Percentiles rank a stretch among this genome's conserved stretches.
These are phyloP conservation scores for Pollenia labialis DNA, from an alignment of 2,888 invertebrate genomes.

Conservation along the genomic window DNA sequence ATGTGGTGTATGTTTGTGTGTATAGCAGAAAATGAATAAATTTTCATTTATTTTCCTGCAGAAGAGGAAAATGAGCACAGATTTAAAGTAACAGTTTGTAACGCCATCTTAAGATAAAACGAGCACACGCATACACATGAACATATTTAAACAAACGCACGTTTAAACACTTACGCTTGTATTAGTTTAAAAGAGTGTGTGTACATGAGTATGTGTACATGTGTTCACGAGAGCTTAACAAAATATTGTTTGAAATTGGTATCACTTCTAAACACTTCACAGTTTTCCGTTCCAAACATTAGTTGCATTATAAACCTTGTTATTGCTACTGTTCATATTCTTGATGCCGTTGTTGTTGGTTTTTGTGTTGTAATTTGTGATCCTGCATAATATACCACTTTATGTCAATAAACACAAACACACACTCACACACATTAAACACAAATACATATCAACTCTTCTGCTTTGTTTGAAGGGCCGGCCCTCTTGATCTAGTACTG, in stretches of 20 bases:
- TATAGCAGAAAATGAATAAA: not conserved
- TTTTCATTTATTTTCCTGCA: not conserved
- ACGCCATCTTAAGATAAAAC: conserved; percentile 46
- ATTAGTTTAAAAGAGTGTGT: not conserved
- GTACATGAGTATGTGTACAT: not conserved
- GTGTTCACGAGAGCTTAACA: not conserved
- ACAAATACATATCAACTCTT: not conserved
- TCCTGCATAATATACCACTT: conserved; percentile 57
- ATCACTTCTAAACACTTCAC: conserved; percentile 58
- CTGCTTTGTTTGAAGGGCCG: not conserved
- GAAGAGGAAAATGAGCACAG: not conserved
- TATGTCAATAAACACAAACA: conserved; percentile 35
- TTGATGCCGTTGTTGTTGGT: not conserved
- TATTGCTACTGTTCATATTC: conserved; percentile 14
- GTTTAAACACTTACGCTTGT: not conserved
- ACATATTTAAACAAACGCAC: not conserved
- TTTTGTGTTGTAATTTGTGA: conserved; percentile 60
- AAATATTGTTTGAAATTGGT: conserved; percentile 57
- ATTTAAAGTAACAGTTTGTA: conserved; percentile 50
- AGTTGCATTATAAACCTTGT: conserved; percentile 42
- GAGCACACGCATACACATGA: not conserved
- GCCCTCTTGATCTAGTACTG: conserved; percentile 10
- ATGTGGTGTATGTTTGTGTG: no score
- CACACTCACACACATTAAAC: not conserved
- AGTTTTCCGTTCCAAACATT: conserved; percentile 62